Percentiles rank a stretch among this genome's conserved stretches.
phyloP scores from a whole-genome alignment of 37 sponge, comb jelly and placozoan species.

The Chondrilla cf. caribensis region DNA sequence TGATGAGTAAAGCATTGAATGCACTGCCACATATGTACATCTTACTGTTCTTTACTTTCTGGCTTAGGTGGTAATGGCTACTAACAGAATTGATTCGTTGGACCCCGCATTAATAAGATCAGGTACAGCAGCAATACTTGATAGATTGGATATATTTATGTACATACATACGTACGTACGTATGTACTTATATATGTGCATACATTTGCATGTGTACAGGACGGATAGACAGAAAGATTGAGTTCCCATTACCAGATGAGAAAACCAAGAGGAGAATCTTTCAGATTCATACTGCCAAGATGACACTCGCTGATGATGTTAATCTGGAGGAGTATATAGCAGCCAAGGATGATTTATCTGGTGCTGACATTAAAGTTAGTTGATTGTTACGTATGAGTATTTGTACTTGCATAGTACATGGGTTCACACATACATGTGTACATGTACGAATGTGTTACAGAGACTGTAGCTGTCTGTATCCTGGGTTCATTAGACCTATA shows the following conservation, averaged over 20 bases:
- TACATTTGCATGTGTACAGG: constrained; percentile 39
- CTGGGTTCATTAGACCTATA: too few species aligned
- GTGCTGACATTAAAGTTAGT: constrained; percentile 95
- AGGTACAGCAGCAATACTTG: constrained; percentile 71
- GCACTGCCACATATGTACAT: too few species aligned
- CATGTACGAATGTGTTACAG: not conserved
- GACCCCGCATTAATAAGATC: constrained; percentile 99
- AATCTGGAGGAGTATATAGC: constrained; percentile 95
- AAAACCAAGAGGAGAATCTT: constrained; percentile 93
- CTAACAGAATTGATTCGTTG: constrained; percentile 98
- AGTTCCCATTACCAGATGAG: constrained; percentile 98
- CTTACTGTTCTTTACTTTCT: not conserved
- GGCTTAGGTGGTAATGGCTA: constrained; percentile 94
- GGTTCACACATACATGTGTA: not conserved
- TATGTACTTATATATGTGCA: not conserved
- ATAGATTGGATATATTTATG: not conserved
- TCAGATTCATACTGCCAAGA: constrained; percentile 92
- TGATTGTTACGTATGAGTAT: too few species aligned
- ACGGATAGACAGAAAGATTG: constrained; percentile 98
- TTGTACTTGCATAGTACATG: not conserved
- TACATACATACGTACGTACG: not conserved
- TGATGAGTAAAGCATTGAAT: too few species aligned
- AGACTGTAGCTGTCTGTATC: too few species aligned
- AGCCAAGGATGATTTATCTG: constrained; percentile 97
- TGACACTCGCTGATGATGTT: constrained; percentile 92